These are phyloP conservation scores for Vanacampus margaritifer DNA, from an alignment of 2,113 vertebrate species.

Conservation along the genomic window DNA sequence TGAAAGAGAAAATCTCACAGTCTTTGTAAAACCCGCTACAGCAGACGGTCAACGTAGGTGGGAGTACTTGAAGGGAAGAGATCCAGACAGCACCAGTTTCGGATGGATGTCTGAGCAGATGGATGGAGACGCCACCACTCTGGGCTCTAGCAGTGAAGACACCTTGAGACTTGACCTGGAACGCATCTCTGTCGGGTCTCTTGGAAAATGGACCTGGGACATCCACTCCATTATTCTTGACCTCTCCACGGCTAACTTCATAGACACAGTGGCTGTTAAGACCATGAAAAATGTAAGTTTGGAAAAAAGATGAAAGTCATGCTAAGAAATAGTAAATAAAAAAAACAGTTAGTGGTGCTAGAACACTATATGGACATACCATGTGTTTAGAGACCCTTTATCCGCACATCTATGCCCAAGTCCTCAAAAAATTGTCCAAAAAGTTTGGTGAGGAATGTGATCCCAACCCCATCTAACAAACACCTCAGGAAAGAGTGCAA, in stretches of 20 bases:
- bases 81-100: constrained; percentile 59
- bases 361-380: too few species aligned
- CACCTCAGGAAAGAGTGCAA: too few species aligned
- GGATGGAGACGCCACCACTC: constrained; percentile 74
- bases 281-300: constrained; percentile 82
- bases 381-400: too few species aligned
- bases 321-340: not conserved
- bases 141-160: constrained; percentile 81
- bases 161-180: constrained; percentile 80
- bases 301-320: not conserved
- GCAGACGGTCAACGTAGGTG: constrained; percentile 52
- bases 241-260: constrained; percentile 81
- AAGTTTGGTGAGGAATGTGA: too few species aligned
- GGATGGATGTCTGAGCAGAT: constrained; percentile 65
- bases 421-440: too few species aligned
- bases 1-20: constrained; percentile 65
- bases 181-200: constrained; percentile 67
- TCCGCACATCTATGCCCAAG: too few species aligned
- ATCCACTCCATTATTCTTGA: constrained; percentile 85
- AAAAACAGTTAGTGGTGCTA: too few species aligned
- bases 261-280: constrained; percentile 89
- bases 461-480: too few species aligned
- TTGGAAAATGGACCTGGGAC: constrained; percentile 75
- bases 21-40: constrained; percentile 69
- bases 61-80: constrained; percentile 71